Base-by-base conservation (phyloP, 2,113 vertebrate species). In the Candoia aspera region DNA sequence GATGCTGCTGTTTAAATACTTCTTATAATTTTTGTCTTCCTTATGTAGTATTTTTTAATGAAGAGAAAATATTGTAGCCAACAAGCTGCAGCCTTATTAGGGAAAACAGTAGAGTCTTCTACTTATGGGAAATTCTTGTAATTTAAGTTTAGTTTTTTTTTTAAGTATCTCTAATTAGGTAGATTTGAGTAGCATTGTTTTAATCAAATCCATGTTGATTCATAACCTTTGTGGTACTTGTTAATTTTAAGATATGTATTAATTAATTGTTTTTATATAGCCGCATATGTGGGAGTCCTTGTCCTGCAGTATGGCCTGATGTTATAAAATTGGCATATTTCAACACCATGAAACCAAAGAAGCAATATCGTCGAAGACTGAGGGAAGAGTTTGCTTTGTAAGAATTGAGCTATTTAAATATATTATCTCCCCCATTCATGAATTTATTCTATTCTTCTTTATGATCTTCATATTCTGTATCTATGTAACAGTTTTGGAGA, bases 321-420 rank as follows among this genome's bases (percentile, higher is more conserved):
- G 99, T 99, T 62, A 99, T 99, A 95, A 99, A 99, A 95, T 98
- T 99, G 96, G 99, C 99, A 42, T 99, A 99, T 97, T 99, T 99
- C 97, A 99, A 99, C 98, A 99, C 99, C 95, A 99, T 99, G 99
- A 99, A 99, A 98, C 99, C 99, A 98, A 99, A 99, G 99, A 99
- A 99, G 96, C 99, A 99, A 88, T 99, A 99, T 96, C 98, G 99
- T 73, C 97, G 99, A 91, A 98, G 99, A 90, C 96, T 99, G 95
- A 97, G 99, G 94, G 99, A 99, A 97, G 99, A 99, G 97, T 99
- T 99, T 97, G 98, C 98, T 97, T 99, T 99, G 99, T 99, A 98
- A 99, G 99, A 55, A 89, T 53, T 62, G 29, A 84, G 5, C 3
- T 42, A 85, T 89, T 89, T 64, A 37, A 84, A 62, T 58, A 29